A percentile compares a stretch with the other conserved stretches of the same genome.
Conservation (phyloP, 2,888 invertebrate genomes). For the Rhamnusium bicolor region DNA sequence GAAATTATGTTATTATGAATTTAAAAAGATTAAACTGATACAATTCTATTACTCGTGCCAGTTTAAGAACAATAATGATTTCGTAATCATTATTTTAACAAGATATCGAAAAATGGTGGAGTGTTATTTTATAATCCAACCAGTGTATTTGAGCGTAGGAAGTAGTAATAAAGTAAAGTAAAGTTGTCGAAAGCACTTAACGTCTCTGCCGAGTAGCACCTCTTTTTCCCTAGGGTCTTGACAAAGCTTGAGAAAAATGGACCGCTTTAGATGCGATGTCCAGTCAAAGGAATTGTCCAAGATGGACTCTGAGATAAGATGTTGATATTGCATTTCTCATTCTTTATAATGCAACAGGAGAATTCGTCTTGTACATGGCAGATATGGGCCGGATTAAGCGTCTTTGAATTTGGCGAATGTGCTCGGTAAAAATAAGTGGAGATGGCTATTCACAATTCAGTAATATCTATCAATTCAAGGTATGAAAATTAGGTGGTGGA, state of each 20-base stretch:
- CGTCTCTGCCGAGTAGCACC: conserved; percentile 58
- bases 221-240: conserved; percentile 58
- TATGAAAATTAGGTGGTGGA: neutral
- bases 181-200: conserved; percentile 66
- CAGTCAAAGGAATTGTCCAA: conserved; percentile 67
- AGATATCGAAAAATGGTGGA: neutral
- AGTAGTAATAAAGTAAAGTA: conserved; percentile 62
- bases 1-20: too few species aligned
- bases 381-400: neutral
- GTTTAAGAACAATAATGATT: neutral
- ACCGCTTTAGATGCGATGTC: conserved; percentile 67
- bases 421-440: too few species aligned
- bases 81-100: neutral
- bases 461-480: neutral
- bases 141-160: conserved; percentile 47
- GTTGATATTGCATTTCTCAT: conserved; percentile 72
- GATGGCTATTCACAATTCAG: too few species aligned
- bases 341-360: conserved; percentile 72
- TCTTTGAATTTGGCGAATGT: neutral
- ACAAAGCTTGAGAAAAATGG: conserved; percentile 66
- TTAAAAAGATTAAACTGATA: too few species aligned
- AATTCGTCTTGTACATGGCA: conserved; percentile 53
- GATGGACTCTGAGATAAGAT: conserved; percentile 66
- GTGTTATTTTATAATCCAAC: conserved; percentile 33
- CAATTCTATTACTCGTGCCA: neutral